A percentile compares a stretch with the other conserved stretches of the same genome.
Conservation (phyloP, 2,888 invertebrate genomes). For the Amblyjoppa proteus region DNA sequence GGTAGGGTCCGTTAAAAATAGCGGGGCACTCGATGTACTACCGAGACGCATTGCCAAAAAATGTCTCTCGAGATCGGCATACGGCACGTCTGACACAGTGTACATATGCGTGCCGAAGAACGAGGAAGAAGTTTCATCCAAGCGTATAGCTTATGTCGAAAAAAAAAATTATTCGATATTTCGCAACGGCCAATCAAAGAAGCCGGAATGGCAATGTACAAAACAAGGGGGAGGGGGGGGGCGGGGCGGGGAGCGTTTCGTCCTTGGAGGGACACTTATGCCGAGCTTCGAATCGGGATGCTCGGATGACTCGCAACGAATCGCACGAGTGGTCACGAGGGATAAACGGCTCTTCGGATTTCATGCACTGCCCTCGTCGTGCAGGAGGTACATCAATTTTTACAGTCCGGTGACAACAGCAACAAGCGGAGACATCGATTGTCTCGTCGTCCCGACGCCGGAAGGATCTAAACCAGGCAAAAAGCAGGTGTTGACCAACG, state of each 20-base stretch:
- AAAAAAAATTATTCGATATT: conserved; percentile 42
- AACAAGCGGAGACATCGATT: conserved; percentile 19
- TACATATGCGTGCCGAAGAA: conserved; percentile 42
- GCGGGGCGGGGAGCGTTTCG: not conserved
- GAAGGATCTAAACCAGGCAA: not conserved
- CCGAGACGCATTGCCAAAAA: conserved; percentile 57
- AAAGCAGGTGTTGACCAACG: no score
- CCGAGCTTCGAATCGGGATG: not conserved
- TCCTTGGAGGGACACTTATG: not conserved
- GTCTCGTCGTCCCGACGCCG: not conserved
- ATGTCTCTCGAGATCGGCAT: conserved; percentile 18
- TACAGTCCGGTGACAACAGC: not conserved
- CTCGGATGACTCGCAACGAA: conserved; percentile 2
- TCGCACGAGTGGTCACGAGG: not conserved
- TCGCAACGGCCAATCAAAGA: conserved; percentile 35
- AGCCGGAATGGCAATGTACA: conserved; percentile 6
- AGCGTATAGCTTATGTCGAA: conserved; percentile 52
- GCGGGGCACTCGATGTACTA: conserved; percentile 23
- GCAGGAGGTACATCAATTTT: not conserved
- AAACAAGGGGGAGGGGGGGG: not conserved
- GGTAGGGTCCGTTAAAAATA: conserved; percentile 52
- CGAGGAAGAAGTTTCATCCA: conserved; percentile 63
- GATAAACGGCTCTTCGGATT: conserved; percentile 3
- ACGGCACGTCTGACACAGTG: not conserved
- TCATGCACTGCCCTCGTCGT: conserved; percentile 26